A percentile compares a stretch with the other conserved stretches of the same genome.
These are phyloP conservation scores for Onychorhynchus coronatus DNA, from an alignment of 2,113 vertebrate genomes.

Conservation along the genomic window DNA sequence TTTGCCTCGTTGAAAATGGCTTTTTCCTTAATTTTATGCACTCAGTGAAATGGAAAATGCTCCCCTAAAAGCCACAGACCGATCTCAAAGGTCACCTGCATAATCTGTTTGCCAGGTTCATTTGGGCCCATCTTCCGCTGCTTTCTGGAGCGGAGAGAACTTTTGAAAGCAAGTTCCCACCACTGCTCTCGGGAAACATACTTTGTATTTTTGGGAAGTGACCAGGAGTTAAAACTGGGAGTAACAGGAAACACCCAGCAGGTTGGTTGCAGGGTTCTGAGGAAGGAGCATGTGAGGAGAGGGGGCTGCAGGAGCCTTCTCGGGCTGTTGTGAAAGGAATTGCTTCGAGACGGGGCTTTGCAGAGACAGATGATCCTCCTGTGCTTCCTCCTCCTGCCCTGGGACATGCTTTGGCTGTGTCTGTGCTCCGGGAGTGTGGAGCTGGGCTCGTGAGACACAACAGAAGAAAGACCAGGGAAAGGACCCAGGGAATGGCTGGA, in stretches of 20 bases:
- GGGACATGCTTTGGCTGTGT: background rate
- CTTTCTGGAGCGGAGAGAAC: background rate
- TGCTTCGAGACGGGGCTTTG: background rate
- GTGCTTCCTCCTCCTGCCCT: background rate
- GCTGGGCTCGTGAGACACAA: background rate
- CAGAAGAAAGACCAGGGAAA: background rate
- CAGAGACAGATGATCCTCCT: background rate
- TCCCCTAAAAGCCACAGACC: background rate
- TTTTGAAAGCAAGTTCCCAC: background rate
- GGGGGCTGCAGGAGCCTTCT: background rate
- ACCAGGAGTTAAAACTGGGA: background rate
- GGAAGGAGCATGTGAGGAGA: accelerated
- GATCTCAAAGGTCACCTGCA: background rate
- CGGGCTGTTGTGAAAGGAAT: accelerated
- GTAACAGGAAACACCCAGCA: background rate
- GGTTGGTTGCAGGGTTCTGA: background rate
- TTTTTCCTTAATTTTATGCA: slow-evolving; percentile 14
- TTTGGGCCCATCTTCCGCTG: background rate
- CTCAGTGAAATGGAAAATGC: slow-evolving; percentile 8
- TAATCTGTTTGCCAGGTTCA: background rate
- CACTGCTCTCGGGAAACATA: background rate
- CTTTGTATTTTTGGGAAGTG: too few relatives aligned
- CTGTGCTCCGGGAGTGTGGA: background rate
- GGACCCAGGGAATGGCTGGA: background rate
- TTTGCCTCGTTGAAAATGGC: slow-evolving; percentile 2